Percentiles rank a stretch among this genome's conserved stretches.
Evolutionary conservation across 2,888 invertebrate species (phyloP).

Genomic region (Spodoptera picta): DNA sequence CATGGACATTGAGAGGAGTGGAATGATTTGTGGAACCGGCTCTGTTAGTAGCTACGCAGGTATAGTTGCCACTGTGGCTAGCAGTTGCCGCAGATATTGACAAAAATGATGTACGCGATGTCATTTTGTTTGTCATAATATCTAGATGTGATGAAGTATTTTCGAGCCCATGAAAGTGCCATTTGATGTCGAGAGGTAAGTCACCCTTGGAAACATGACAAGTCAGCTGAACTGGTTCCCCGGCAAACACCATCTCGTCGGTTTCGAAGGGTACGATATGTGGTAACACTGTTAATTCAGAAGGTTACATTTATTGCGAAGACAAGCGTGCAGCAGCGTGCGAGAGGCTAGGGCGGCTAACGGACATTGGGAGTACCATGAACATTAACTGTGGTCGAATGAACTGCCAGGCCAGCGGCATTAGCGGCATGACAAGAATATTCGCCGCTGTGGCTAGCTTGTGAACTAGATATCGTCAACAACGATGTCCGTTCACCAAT

Average conservation of each 20-base stretch:
- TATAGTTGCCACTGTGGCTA: conserved; percentile 92
- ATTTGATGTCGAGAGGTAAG: conserved; percentile 92
- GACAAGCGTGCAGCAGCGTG: conserved; percentile 87
- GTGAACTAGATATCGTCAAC: conserved; percentile 90
- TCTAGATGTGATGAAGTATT: conserved; percentile 88
- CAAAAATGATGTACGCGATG: conserved; percentile 91
- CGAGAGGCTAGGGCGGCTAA: conserved; percentile 70
- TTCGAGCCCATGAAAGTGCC: conserved; percentile 92
- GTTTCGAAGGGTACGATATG: conserved; percentile 91
- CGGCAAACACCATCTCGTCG: conserved; percentile 91
- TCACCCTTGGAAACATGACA: conserved; percentile 93
- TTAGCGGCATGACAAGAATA: conserved; percentile 92
- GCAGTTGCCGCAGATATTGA: conserved; percentile 92
- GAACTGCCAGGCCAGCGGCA: conserved; percentile 90
- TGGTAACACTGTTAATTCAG: conserved; percentile 90
- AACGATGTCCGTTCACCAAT: conserved; percentile 90
- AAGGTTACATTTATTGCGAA: conserved; percentile 81
- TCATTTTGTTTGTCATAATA: conserved; percentile 90
- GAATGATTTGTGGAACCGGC: conserved; percentile 92
- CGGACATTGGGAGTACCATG: conserved; percentile 88
- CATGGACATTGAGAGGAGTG: conserved; percentile 89
- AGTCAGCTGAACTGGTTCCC: conserved; percentile 91
- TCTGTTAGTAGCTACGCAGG: conserved; percentile 92
- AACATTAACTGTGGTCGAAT: conserved; percentile 90
- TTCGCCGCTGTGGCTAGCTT: conserved; percentile 91